Percentiles rank a stretch among this genome's conserved stretches.
phyloP scores from a whole-genome alignment of 1,140 invertebrate genomes.

The Bombus haemorrhoidalis region DNA sequence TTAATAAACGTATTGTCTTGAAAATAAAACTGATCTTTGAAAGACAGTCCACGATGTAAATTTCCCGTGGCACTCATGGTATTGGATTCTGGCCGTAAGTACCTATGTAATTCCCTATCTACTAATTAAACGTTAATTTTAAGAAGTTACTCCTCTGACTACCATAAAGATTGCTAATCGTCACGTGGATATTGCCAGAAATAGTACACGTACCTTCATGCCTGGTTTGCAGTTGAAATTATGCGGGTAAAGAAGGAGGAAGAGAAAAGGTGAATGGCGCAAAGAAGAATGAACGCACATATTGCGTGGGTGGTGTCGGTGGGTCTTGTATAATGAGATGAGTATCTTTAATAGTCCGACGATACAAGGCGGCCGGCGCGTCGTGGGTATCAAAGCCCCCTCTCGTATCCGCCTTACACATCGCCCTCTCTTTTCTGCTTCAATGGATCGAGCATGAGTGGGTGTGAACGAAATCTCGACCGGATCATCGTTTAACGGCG shows the following conservation, averaged over 20 bases:
- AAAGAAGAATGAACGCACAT: constrained; percentile 21
- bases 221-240: not conserved
- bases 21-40: no score
- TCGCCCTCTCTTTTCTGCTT: not conserved
- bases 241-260: not conserved
- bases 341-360: constrained; percentile 46
- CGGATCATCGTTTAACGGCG: constrained; percentile 22
- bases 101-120: no score
- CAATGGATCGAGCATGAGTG: not conserved
- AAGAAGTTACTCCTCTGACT: no score
- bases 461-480: constrained; percentile 36
- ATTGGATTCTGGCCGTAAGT: no score
- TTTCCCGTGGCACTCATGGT: no score
- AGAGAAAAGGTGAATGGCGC: not conserved
- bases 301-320: constrained; percentile 41
- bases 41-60: no score
- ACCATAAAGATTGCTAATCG: no score
- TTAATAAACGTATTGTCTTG: no score
- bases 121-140: no score
- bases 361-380: constrained; percentile 29
- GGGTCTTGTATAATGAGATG: constrained; percentile 43
- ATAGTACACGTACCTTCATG: not conserved
- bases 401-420: not conserved
- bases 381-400: constrained; percentile 29
- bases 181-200: not conserved